phyloP scores from a whole-genome alignment of 35 echinoderm and acorn worm genomes.

The Stichopus chloronotus region DNA sequence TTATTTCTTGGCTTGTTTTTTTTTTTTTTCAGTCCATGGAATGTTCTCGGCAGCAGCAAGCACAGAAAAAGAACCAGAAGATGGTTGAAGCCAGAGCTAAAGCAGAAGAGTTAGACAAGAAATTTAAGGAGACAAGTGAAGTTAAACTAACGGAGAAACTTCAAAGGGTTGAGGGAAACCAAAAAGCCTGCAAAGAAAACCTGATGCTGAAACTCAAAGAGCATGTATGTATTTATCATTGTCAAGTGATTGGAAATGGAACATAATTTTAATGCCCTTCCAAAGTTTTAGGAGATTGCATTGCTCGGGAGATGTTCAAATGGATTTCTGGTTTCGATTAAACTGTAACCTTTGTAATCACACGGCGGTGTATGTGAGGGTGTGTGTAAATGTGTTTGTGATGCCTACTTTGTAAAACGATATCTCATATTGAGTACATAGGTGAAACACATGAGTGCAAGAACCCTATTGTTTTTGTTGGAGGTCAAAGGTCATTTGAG shows the following conservation, averaged over 20 bases:
- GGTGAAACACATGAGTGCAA: not conserved
- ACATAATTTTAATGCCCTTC: no score
- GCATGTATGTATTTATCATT: slow-evolving; percentile 39
- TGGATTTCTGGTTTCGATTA: no score
- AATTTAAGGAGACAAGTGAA: not conserved
- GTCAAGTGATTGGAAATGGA: no score
- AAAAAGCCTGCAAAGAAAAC: slow-evolving; percentile 22
- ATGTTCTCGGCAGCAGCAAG: not conserved
- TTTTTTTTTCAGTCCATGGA: slow-evolving; percentile 38
- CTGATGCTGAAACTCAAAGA: slow-evolving; percentile 45
- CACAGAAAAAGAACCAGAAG: slow-evolving; percentile 31
- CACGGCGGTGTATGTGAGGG: no score
- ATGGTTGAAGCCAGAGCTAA: slow-evolving; percentile 9
- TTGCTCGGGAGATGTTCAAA: not conserved
- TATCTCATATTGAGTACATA: not conserved
- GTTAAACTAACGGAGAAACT: slow-evolving; percentile 34
- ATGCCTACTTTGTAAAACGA: no score
- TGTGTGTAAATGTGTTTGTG: no score
- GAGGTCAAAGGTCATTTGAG: no score
- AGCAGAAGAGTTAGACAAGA: slow-evolving; percentile 24
- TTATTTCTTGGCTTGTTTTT: not conserved
- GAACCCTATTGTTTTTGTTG: no score
- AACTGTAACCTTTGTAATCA: no score
- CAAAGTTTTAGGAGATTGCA: not conserved
- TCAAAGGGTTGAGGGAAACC: slow-evolving; percentile 19